Evolutionary conservation across 1,140 invertebrate species (phyloP).

Genomic region (Drosophila lacertosa): DNA sequence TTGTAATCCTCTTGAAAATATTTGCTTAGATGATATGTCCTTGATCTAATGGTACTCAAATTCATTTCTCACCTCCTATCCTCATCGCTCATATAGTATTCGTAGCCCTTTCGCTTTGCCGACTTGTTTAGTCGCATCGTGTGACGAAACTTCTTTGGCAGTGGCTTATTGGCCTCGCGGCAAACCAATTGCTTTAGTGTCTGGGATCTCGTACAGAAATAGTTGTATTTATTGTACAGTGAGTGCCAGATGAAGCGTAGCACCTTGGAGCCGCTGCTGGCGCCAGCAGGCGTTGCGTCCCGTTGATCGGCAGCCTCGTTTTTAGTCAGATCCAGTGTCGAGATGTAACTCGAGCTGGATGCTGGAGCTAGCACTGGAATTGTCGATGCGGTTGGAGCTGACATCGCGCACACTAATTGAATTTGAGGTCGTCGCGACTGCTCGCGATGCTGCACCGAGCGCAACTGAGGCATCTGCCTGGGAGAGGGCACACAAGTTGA

Average conservation of each 20-base stretch:
- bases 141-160: constrained; percentile 75
- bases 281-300: constrained; percentile 15
- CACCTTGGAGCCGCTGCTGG: constrained; percentile 64
- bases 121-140: constrained; percentile 80
- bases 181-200: constrained; percentile 65
- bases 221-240: constrained; percentile 69
- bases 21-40: not conserved
- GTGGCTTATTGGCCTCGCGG: constrained; percentile 75
- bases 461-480: constrained; percentile 50
- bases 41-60: constrained; percentile 3
- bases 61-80: constrained; percentile 84
- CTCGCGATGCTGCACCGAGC: constrained; percentile 58
- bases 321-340: constrained; percentile 62
- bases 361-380: not conserved
- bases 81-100: constrained; percentile 85
- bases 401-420: constrained; percentile 35
- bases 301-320: constrained; percentile 35
- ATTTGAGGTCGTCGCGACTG: constrained; percentile 41
- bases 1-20: constrained; percentile 15
- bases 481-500: constrained; percentile 44
- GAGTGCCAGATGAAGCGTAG: constrained; percentile 76
- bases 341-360: constrained; percentile 54
- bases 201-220: constrained; percentile 62
- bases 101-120: constrained; percentile 85
- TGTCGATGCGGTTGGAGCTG: constrained; percentile 19